phyloP scores from a whole-genome alignment of 2,797 vertebrate genomes.

The Craterocephalus amniculus region DNA sequence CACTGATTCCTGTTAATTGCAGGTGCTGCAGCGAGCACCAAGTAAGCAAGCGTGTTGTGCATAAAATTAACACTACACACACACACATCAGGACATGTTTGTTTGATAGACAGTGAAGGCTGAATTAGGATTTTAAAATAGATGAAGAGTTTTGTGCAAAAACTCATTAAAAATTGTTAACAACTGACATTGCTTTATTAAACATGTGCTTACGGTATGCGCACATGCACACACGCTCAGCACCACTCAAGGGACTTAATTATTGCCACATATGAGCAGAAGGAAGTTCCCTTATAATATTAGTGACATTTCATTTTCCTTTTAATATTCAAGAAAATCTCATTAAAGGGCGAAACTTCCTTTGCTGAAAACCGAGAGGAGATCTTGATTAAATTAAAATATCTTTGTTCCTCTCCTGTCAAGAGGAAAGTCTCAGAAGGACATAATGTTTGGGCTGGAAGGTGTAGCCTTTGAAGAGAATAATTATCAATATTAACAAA shows the following conservation, averaged over 20 bases:
- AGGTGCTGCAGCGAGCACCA: slow-evolving; percentile 41
- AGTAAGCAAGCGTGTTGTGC: slow-evolving; percentile 20
- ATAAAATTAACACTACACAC: slow-evolving; percentile 40
- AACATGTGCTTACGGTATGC: slow-evolving; percentile 55
- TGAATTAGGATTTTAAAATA: slow-evolving; percentile 60
- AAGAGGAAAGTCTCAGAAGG: slow-evolving; percentile 22
- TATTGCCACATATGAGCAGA: slow-evolving; percentile 76
- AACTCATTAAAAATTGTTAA: slow-evolving; percentile 75
- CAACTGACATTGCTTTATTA: slow-evolving; percentile 64
- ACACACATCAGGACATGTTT: slow-evolving; percentile 35
- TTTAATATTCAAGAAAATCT: slow-evolving; percentile 76
- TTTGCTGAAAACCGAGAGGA: slow-evolving; percentile 57
- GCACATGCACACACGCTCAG: slow-evolving; percentile 17
- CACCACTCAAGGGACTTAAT: slow-evolving; percentile 79
- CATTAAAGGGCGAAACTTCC: slow-evolving; percentile 61
- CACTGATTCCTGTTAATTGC: slow-evolving; percentile 68
- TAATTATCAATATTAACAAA: slow-evolving; percentile 66
- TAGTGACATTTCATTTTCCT: slow-evolving; percentile 76
- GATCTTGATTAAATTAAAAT: slow-evolving; percentile 60
- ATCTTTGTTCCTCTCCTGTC: slow-evolving; percentile 50
- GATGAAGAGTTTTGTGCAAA: slow-evolving; percentile 48
- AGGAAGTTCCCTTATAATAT: slow-evolving; percentile 75
- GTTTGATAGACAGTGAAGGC: slow-evolving; percentile 51
- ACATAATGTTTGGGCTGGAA: slow-evolving; percentile 36
- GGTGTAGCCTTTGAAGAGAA: slow-evolving; percentile 66